These are phyloP conservation scores for Crossaster papposus DNA, from an alignment of 53 echinoderm and acorn worm species.

Conservation along the genomic window DNA sequence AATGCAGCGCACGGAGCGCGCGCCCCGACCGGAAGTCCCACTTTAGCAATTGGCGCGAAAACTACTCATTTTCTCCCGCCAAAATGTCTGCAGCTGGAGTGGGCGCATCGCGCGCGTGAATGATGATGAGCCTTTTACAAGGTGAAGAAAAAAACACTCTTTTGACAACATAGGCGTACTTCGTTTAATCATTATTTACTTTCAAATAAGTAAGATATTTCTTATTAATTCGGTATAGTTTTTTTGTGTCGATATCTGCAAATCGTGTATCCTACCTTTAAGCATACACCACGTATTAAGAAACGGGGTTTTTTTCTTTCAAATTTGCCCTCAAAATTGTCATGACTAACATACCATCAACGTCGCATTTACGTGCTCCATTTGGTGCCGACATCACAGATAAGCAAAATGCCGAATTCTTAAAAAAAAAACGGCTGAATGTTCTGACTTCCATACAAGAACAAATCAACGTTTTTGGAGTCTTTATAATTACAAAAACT, in stretches of 20 bases:
- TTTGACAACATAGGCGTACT: background rate
- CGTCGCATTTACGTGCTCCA: background rate
- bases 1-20: background rate
- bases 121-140: conserved; percentile 19
- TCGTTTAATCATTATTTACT: no score
- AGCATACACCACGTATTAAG: background rate
- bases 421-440: background rate
- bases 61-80: conserved; percentile 31
- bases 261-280: no score
- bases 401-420: background rate
- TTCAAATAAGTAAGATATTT: no score
- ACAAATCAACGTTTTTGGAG: no score
- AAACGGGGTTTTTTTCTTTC: background rate
- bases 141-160: background rate
- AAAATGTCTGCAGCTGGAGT: conserved; percentile 43
- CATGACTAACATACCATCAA: no score
- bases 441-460: background rate
- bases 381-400: background rate
- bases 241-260: no score
- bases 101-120: conserved; percentile 4
- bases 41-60: conserved; percentile 38
- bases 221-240: no score
- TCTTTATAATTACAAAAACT: no score
- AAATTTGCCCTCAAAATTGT: background rate
- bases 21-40: background rate